Evolutionary conservation across 2,888 invertebrate species (phyloP), one percentile per base, ranked within the genome.

Genomic region (Chrysolina americana): DNA sequence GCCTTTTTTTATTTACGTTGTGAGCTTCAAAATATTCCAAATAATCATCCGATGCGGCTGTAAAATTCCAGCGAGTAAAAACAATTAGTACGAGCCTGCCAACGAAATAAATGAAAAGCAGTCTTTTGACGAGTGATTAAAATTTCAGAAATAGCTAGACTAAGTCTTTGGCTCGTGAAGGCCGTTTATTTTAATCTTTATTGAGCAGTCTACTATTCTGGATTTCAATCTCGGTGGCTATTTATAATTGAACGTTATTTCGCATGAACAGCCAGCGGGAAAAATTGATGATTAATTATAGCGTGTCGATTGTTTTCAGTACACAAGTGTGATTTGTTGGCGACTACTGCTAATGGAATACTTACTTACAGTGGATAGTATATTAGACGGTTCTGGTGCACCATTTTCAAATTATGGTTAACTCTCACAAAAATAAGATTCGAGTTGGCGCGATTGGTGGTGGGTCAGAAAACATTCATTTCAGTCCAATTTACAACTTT

Each of bases 61-160:
- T 41, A 23, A 41, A 68, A 72, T 68, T 50, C 64, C 68, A 63
- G 53, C 41, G 64, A 63, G 68, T 62, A 68, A 62, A 47, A 56
- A 48, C 59, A 59, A 70, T 36, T 63, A 64, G 53, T 23, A 21
- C 53, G 53, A 50, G 64, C 53, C 68, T 59, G 68, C 53, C 71
- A 68, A 48, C 36, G 44, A 66, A 72, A 59, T 71, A 48, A 41
- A 66, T 50, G 36, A 71, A 66, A 50, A 72, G 41, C 64, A 69
- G 69, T 41, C 73, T 70, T 73, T 62, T 59, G 70, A 70, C 48
- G 59, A 70, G 47, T 47, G 65, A 65, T 73, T 59, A 70, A 64
- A 65, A 47, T 73, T 70, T 48, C 73, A 69, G 70, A 73, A 70
- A 73, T 73, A 73, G 73, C 69, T 17, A 73, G 73, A 73, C 69